phyloP scores from a whole-genome alignment of 2,888 invertebrate genomes.

The Tachystola acroxantha region DNA sequence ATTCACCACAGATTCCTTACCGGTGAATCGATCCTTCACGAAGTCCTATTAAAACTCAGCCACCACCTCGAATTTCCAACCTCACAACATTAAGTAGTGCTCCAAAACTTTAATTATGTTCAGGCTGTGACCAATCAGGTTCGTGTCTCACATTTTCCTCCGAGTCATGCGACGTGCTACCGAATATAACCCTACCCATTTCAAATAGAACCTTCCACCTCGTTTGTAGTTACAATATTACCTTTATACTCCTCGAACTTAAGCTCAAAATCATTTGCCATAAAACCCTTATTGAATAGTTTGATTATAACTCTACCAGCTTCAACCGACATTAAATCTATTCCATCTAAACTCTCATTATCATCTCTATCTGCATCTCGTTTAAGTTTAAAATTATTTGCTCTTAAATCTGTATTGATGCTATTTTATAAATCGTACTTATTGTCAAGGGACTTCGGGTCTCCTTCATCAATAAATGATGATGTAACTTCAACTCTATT shows the following conservation, averaged over 20 bases:
- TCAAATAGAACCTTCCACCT: slow-evolving; percentile 17
- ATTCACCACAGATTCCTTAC: slow-evolving; percentile 64
- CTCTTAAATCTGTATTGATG: slow-evolving; percentile 12
- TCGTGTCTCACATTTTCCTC: slow-evolving; percentile 72
- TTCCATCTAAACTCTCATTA: slow-evolving; percentile 17
- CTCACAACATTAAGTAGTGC: slow-evolving; percentile 74
- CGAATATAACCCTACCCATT: slow-evolving; percentile 47
- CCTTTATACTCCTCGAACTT: slow-evolving; percentile 19
- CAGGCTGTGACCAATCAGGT: slow-evolving; percentile 76
- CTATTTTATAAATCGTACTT: slow-evolving; percentile 14
- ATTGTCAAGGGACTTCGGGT: slow-evolving; percentile 43
- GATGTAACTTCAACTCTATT: slow-evolving; percentile 61
- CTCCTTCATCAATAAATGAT: slow-evolving; percentile 35
- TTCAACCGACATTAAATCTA: slow-evolving; percentile 19
- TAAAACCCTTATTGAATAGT: slow-evolving; percentile 14
- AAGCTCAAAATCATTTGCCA: slow-evolving; percentile 21
- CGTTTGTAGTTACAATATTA: slow-evolving; percentile 19
- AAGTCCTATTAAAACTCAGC: slow-evolving; percentile 73
- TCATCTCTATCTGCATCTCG: slow-evolving; percentile 20
- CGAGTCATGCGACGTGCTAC: slow-evolving; percentile 77
- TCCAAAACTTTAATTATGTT: slow-evolving; percentile 77
- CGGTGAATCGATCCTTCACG: slow-evolving; percentile 64
- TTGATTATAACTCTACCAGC: slow-evolving; percentile 38
- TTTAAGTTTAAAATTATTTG: slow-evolving; percentile 23
- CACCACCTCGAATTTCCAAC: slow-evolving; percentile 69